Conservation (phyloP, 2,888 invertebrate species). For the Cylloceria caligata region DNA sequence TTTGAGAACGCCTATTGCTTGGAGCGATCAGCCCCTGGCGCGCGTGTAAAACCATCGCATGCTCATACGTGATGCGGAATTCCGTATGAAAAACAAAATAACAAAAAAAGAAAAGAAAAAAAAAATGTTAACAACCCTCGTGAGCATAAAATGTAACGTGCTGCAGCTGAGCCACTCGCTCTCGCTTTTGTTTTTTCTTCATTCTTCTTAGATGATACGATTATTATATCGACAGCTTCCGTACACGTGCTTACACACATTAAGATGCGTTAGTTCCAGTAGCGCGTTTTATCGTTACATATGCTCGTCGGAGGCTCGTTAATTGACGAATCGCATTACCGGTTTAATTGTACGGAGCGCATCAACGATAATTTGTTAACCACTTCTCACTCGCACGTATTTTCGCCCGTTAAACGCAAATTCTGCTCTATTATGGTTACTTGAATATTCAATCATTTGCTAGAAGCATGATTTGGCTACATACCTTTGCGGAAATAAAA, state of each 20-base stretch:
- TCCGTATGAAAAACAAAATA: not conserved
- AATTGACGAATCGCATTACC: conserved; percentile 41
- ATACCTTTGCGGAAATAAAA: too few relatives aligned
- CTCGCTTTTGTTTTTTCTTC: conserved; percentile 7
- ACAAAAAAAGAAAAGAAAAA: not conserved
- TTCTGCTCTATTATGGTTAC: conserved; percentile 10
- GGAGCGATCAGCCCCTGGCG: conserved; percentile 7
- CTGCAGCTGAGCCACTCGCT: not conserved
- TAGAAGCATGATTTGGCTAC: not conserved
- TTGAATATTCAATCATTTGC: not conserved
- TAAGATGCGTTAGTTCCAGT: conserved; percentile 58
- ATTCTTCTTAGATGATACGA: conserved; percentile 44
- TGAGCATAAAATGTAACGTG: conserved; percentile 55
- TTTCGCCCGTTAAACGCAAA: conserved; percentile 35
- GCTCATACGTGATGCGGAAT: conserved; percentile 16
- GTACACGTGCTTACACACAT: conserved; percentile 20
- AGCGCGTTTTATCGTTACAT: conserved; percentile 20
- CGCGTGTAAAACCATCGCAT: conserved; percentile 7
- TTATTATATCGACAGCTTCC: conserved; percentile 62
- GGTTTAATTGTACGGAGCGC: conserved; percentile 38
- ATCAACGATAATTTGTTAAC: conserved; percentile 23
- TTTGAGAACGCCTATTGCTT: not conserved
- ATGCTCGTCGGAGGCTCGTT: conserved; percentile 2
- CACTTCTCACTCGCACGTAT: conserved; percentile 2
- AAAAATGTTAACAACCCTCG: conserved; percentile 24